Conservation (phyloP, 2,113 vertebrate genomes). For the Ia io region DNA sequence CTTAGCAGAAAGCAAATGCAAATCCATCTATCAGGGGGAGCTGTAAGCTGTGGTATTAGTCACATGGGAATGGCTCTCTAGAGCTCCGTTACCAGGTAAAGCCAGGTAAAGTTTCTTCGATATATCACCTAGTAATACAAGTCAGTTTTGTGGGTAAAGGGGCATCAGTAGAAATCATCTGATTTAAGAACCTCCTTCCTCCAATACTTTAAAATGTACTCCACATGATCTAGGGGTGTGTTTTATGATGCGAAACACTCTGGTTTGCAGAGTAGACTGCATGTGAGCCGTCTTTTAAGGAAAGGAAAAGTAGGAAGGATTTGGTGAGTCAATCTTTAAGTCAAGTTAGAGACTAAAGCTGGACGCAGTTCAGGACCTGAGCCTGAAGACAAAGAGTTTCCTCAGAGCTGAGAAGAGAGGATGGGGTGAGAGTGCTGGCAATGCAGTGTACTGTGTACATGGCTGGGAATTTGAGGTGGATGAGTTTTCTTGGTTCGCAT, state of each 20-base stretch:
- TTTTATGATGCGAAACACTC: background rate
- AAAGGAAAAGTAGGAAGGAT: background rate
- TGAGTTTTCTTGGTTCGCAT: background rate
- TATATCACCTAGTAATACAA: background rate
- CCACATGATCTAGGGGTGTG: too few relatives aligned
- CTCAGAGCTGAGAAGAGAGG: background rate
- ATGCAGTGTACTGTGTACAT: accelerated
- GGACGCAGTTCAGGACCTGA: background rate
- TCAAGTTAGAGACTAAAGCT: background rate
- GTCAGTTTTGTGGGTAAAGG: background rate
- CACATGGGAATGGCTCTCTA: background rate
- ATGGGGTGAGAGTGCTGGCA: accelerated
- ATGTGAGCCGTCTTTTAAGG: background rate
- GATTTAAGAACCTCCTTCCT: background rate
- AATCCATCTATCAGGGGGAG: background rate
- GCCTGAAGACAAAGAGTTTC: accelerated
- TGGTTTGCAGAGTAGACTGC: background rate
- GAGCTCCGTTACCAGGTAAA: background rate
- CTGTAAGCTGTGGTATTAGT: background rate
- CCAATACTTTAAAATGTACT: background rate
- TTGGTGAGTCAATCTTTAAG: background rate
- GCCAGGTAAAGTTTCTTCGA: background rate
- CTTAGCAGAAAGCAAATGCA: background rate
- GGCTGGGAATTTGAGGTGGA: background rate
- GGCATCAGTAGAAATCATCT: background rate